Base-by-base conservation (phyloP, 2,113 vertebrate species). In the Panthera leo region DNA sequence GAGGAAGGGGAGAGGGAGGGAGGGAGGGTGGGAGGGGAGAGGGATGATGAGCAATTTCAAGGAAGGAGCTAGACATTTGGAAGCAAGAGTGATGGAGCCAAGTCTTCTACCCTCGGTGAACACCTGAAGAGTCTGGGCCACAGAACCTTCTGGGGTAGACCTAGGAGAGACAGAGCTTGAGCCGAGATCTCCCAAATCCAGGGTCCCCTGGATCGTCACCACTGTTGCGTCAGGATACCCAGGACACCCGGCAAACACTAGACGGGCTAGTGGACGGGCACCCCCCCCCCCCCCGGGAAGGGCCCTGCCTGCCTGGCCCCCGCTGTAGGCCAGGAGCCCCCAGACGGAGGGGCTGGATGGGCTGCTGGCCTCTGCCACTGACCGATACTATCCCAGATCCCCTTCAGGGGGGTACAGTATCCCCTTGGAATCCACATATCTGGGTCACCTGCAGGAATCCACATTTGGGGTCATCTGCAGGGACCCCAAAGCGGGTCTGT, bases 241-340 rank as follows among this genome's bases (percentile, higher is more conserved):
- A 34, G 31, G 67, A 34, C 67, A 34, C 15, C 31, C 6, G 29
- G 67, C 67, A 16, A 68, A n/a, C 31, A 16, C 67, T 0, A 68
- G 31, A 2, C 0, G 15, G 36, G n/a, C 51, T 19, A 5, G 0
- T 5, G 78, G 27, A 18, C 15, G 2, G 25, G 85, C 34, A 15
- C 51, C 34, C 11, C 36, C 18, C 6, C 27, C 27, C 4, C 39
- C 39, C 4, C 39, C 10, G 29, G 91, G 31, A 67, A 76, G 58
- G 70, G 12, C 70, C 53, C 48, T 80, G 23, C 14, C 15, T n/a
- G 29, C 15, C 61, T 7, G 45, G 45, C 16, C 12, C 51, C 11
- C 53, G 7, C 7, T 11, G 18, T 58, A 76, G n/a, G 5, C n/a
- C 7, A 12, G 23, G 11, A 76, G 55, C 19, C 23, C 53, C 71